phyloP scores from a whole-genome alignment of 2,113 vertebrate genomes.

The Hoplias malabaricus region DNA sequence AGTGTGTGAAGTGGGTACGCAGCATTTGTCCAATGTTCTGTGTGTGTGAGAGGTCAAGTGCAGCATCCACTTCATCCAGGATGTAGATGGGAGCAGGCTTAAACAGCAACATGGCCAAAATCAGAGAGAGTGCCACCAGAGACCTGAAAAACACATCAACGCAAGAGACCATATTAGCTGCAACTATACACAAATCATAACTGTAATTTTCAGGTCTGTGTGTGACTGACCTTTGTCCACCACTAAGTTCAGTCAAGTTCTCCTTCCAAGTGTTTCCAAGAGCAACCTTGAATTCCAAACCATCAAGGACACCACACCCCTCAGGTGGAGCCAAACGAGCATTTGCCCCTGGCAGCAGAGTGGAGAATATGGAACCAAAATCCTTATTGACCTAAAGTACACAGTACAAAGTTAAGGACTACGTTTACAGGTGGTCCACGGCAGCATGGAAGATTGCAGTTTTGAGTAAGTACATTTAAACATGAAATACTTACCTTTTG shows the following conservation, averaged over 20 bases:
- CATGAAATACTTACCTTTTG: constrained; percentile 79
- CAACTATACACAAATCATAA: neutral
- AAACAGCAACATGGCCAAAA: constrained; percentile 93
- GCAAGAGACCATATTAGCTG: neutral
- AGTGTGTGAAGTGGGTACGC: constrained; percentile 86
- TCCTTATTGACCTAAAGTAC: constrained; percentile 89
- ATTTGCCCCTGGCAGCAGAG: constrained; percentile 85
- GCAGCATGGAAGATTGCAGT: neutral
- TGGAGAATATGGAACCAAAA: constrained; percentile 95
- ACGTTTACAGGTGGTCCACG: too few relatives aligned
- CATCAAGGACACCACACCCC: constrained; percentile 73
- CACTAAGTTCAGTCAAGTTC: constrained; percentile 94
- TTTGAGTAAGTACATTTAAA: neutral
- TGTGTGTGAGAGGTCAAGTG: constrained; percentile 95
- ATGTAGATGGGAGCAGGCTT: constrained; percentile 98
- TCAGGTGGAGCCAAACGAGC: constrained; percentile 82
- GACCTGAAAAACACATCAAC: constrained; percentile 73
- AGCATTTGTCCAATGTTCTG: constrained; percentile 99
- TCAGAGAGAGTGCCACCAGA: constrained; percentile 92
- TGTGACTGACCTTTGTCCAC: constrained; percentile 77
- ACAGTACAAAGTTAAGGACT: constrained; percentile 22
- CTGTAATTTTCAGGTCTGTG: neutral
- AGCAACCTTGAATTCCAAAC: constrained; percentile 91
- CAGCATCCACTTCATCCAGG: constrained; percentile 95
- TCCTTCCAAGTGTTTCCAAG: constrained; percentile 96